Evolutionary conservation across 2,797 vertebrate species (phyloP), one percentile per base, ranked within the genome.

Genomic region (Arnoldichthys spilopterus): DNA sequence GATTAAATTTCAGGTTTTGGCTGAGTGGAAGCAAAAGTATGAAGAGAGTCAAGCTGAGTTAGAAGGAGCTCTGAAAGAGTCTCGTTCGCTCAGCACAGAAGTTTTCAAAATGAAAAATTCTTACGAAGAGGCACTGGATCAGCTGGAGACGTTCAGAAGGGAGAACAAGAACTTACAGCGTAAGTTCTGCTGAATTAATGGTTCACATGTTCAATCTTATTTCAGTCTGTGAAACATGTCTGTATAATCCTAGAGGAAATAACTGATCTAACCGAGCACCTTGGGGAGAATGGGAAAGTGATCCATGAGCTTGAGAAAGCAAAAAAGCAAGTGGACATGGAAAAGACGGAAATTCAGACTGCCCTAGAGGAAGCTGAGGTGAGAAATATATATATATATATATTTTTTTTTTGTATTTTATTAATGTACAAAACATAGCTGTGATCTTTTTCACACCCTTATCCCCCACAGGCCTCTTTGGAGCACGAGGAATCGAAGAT

Each of bases 341-440:
- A 95, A 83, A 95, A 94, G 73, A 7, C 91, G 43, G 94, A 94
- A 56, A 86, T 79, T 90, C 94, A 96, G 76, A 91, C 94, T 24
- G 93, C 95, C 62, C 84, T 96, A 69, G 95, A 97, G 69, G 95
- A 96, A 86, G 95, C 95, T 63, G 95, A 96, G 94, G 96, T 96
- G 92, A 86, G 4, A 18, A 26, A 30, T 30, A 18, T 61, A 4
- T 4, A 15, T 8, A 4, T 9, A 0, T 4, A 13, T 26, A 4
- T 3, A 13, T 26, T 58, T 2, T 8, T 45, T n/a, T n/a, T n/a
- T n/a, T n/a, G n/a, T 12, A 12, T 45, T 2, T 12, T 12, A 12
- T 45, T 45, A 12, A 12, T 26, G 22, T 26, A 58, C n/a, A 54
- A 54, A 54, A 54, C 6, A 2, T 5, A 22, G 7, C 7, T 22